phyloP scores from a whole-genome alignment of 2,888 invertebrate genomes.

The Pocota personata region DNA sequence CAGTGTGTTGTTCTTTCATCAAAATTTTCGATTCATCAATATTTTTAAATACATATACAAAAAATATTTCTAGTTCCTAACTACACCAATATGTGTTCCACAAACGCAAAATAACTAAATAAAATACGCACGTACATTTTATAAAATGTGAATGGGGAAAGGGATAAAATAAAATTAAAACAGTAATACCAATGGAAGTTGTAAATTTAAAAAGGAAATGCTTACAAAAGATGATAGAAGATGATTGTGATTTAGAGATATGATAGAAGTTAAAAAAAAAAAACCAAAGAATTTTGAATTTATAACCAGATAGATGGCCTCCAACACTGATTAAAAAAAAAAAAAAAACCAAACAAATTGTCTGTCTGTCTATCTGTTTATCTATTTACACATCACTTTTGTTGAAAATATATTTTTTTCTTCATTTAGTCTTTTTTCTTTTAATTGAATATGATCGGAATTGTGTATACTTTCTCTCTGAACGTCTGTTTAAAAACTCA shows the following conservation, averaged over 20 bases:
- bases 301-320: background rate
- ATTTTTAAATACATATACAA: conserved; percentile 65
- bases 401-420: background rate
- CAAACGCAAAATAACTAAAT: conserved; percentile 18
- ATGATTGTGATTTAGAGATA: conserved; percentile 16
- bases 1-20: conserved; percentile 15
- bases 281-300: background rate
- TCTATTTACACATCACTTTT: conserved; percentile 61
- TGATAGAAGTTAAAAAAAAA: conserved; percentile 1
- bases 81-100: conserved; percentile 45
- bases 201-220: conserved; percentile 10
- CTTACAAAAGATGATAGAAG: conserved; percentile 19
- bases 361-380: conserved; percentile 28
- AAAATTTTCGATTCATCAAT: conserved; percentile 20
- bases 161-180: conserved; percentile 28
- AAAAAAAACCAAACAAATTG: conserved; percentile 1
- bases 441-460: conserved; percentile 58
- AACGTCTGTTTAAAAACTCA: conserved; percentile 88
- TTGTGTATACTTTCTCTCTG: background rate
- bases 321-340: background rate
- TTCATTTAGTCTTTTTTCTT: conserved; percentile 46
- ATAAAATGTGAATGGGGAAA: background rate
- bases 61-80: conserved; percentile 68
- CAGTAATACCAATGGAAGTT: conserved; percentile 21
- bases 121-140: conserved; percentile 8